phyloP scores from a whole-genome alignment of 1,140 invertebrate species.

The Aradophagus sp. region DNA sequence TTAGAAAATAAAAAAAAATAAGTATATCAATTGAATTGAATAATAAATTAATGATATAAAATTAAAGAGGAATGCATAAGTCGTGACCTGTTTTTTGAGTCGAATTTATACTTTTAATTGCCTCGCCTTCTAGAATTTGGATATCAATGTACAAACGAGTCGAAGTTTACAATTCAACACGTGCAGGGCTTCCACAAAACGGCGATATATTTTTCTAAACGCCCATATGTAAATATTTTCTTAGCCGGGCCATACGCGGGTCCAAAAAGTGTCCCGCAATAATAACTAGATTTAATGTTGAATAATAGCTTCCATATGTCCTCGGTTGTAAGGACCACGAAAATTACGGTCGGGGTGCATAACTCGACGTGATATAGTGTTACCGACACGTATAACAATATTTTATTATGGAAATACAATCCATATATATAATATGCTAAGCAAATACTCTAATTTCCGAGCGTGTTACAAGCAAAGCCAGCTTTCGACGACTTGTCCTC shows the following conservation, averaged over 20 bases:
- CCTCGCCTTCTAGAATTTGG: not conserved
- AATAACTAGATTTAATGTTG: slow-evolving; percentile 54
- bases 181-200: slow-evolving; percentile 1
- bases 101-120: not conserved
- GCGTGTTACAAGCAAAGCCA: too few relatives aligned
- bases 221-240: slow-evolving; percentile 31
- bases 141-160: not conserved
- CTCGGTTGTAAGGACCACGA: slow-evolving; percentile 14
- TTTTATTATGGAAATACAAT: slow-evolving; percentile 42
- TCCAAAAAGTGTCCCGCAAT: slow-evolving; percentile 42
- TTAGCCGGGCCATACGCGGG: slow-evolving; percentile 11
- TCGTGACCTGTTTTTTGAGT: too few relatives aligned
- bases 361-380: slow-evolving; percentile 22
- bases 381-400: slow-evolving; percentile 38
- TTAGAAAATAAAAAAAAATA: too few relatives aligned
- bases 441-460: not conserved
- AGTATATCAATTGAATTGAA: too few relatives aligned
- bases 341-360: slow-evolving; percentile 39
- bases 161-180: slow-evolving; percentile 8
- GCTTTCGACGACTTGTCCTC: too few relatives aligned
- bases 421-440: slow-evolving; percentile 9
- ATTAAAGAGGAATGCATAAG: too few relatives aligned
- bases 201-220: slow-evolving; percentile 17
- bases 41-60: too few relatives aligned
- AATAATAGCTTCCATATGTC: slow-evolving; percentile 52